These are phyloP conservation scores for Timema cristinae DNA, from an alignment of 2,888 invertebrate species.

Conservation along the genomic window DNA sequence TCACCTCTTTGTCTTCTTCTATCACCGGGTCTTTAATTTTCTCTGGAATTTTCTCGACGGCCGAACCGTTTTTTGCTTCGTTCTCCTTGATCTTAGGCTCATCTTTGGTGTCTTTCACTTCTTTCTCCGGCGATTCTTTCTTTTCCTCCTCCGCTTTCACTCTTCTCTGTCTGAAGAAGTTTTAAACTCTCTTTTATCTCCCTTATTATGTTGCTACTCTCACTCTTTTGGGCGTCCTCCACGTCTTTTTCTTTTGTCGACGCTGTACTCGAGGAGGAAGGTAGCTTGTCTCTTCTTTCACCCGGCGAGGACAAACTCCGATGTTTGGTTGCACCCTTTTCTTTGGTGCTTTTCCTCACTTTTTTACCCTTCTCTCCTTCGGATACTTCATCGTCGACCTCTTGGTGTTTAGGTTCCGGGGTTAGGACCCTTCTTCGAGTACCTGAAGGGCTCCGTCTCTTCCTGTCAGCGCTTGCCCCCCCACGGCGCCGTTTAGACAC, in stretches of 20 bases:
- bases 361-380: conserved; percentile 19
- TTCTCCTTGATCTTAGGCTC: neutral
- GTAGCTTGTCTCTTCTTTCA: conserved; percentile 20
- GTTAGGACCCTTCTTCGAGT: conserved; percentile 25
- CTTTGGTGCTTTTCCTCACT: conserved; percentile 21
- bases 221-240: conserved; percentile 5
- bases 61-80: conserved; percentile 33
- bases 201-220: conserved; percentile 2
- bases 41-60: conserved; percentile 27
- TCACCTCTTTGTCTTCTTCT: conserved; percentile 30
- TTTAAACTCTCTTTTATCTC: conserved; percentile 2
- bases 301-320: conserved; percentile 30
- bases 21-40: conserved; percentile 34
- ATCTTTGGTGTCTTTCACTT: conserved; percentile 11
- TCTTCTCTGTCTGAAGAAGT: neutral
- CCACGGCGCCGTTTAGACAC: conserved; percentile 58
- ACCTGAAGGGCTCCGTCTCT: conserved; percentile 28
- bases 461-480: conserved; percentile 27
- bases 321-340: conserved; percentile 21
- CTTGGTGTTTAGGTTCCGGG: conserved; percentile 23
- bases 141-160: neutral
- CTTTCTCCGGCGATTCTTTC: conserved; percentile 1
- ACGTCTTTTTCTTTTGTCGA: conserved; percentile 11
- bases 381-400: conserved; percentile 39
- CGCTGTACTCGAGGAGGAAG: neutral